Base-by-base conservation (phyloP, 2,797 vertebrate genomes). In the Bradypus variegatus region DNA sequence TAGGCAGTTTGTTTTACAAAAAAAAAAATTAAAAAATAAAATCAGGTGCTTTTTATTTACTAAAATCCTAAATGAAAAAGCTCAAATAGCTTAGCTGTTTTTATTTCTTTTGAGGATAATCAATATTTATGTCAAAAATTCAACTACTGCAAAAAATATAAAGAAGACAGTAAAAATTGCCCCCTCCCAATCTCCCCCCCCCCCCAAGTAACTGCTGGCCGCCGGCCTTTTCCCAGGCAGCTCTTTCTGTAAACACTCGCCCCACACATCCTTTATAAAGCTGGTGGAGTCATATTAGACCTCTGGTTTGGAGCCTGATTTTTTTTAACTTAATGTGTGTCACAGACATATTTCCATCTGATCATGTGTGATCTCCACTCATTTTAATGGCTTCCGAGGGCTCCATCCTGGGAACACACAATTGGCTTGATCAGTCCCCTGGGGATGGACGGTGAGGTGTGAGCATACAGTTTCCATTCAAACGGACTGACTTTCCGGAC, bases 351-450 rank as follows among this genome's bases (percentile, higher is more conserved):
- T 50, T 73, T 64, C 65, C 72, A 14, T 2, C 31, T 80, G 79
- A 62, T 11, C 67, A 41, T 60, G 36, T 23, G 8, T 4, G 5
- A 23, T 65, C 60, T 29, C 78, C n/a, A 1, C 21, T 1, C 12
- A 0, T 8, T 55, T 29, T 5, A n/a, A 0, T 9, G 8, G 38
- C 33, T 11, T 13, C 8, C 19, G 36, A 13, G 75, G 45, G 33
- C 93, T 41, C 64, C 89, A n/a, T 36, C 76, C 65, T 36, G 19
- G 5, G 6, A 15, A 48, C 41, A 0, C 21, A 2, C 36, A 23
- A 36, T 11, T 8, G 65, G 31, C 41, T 41, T 85, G 19, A 19
- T 18, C 62, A 27, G 53, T 12, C 64, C 41, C 19, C 55, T 3
- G 0, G 80, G 91, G 75, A 53, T 16, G 36, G 48, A 31, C 31